Base-by-base conservation (phyloP, 2,888 invertebrate species). In the Oscheius sp. region DNA sequence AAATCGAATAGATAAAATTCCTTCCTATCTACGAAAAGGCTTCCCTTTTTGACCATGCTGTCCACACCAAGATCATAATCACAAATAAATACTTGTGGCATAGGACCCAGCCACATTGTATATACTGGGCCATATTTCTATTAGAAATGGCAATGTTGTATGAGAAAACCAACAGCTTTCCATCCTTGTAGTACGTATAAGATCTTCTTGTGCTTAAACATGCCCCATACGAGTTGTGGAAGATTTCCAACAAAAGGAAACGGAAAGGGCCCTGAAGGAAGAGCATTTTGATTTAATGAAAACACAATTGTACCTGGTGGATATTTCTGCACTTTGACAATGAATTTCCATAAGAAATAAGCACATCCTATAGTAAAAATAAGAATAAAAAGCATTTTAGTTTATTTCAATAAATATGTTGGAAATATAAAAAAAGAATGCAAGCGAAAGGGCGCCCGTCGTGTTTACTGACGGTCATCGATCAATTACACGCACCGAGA, bases 101-200 rank as follows among this genome's bases (percentile, higher is more conserved):
- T 23, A 6, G 74, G 75, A n/a, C 80, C 80, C 66, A 79, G 59
- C 79, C 79, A 79, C 1, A 79, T 13, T 1, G 79, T 77, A 66
- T 69, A 76, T 18, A 79, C 76, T 64, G 72, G 69, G 18, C 79
- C 79, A 58, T 76, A 75, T 7, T 45, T 46, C 66, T 66, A 52
- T 27, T 49, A 49, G 1, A 49, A 52, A 46, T 21, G n/a, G n/a
- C n/a, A n/a, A n/a, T n/a, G 7, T 21, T 61, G 7, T 23, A 5
- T 23, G 29, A 35, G 16, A 27, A n/a, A 6, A 45, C 16, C 9
- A 29, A 56, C 69, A 25, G 72, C 73, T 29, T 75, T 71, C 58
- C 77, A 73, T 13, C 72, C 63, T 27, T 73, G 49, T 23, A 61
- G 70, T 5, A 63, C 73, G 9, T 43, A 23, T 0, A 74, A 73